phyloP scores from a whole-genome alignment of 2,797 vertebrate genomes.

The Hafferia zeledoni region DNA sequence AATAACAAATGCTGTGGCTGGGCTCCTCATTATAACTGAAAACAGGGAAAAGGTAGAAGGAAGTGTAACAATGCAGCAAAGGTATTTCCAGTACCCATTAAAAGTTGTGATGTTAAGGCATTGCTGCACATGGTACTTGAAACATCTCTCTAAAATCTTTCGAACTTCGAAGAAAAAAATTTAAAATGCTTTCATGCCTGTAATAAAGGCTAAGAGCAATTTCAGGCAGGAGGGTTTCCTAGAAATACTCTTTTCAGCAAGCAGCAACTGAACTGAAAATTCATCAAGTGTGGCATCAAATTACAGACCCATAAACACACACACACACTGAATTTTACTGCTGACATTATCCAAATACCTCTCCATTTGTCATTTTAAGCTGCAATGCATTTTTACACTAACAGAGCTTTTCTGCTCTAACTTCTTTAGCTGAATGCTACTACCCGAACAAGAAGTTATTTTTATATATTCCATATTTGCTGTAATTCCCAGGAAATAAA shows the following conservation, averaged over 20 bases:
- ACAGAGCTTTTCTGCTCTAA: background rate
- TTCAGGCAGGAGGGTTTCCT: background rate
- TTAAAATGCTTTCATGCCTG: background rate
- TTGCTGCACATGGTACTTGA: background rate
- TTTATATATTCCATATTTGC: background rate
- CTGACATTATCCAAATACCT: background rate
- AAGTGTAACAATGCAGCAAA: background rate
- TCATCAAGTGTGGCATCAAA: background rate
- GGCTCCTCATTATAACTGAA: background rate
- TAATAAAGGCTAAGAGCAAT: background rate
- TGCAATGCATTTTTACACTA: background rate
- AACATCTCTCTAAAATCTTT: background rate
- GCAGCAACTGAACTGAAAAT: background rate
- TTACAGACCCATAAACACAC: background rate
- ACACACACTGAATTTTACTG: background rate
- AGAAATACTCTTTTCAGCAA: background rate
- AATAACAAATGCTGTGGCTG: background rate
- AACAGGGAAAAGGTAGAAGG: background rate
- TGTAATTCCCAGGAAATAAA: constrained; percentile 26
- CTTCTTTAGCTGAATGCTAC: background rate
- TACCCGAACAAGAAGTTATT: background rate
- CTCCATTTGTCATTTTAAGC: background rate
- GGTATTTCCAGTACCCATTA: background rate
- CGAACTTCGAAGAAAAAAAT: background rate
- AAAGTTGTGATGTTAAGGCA: background rate